Conservation (phyloP, 2,888 invertebrate genomes). For the Epirrhoe tristata region DNA sequence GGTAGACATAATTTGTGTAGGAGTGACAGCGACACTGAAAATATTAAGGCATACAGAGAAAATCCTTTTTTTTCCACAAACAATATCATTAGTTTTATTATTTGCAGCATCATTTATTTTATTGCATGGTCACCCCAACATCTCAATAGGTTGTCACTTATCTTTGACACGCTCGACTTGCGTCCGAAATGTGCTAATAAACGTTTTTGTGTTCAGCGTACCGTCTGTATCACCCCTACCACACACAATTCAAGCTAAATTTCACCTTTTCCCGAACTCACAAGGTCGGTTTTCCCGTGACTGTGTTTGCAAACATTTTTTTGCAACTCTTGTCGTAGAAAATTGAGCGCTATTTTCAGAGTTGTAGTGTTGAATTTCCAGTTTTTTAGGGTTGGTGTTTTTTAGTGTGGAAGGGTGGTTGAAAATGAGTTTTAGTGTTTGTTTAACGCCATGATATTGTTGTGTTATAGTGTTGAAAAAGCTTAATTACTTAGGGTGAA, state of each 20-base stretch:
- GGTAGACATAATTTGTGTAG: no score
- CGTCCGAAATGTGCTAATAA: slow-evolving; percentile 76
- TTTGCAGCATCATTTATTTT: slow-evolving; percentile 2
- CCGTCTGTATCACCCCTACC: slow-evolving; percentile 54
- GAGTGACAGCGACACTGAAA: no score
- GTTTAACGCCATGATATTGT: slow-evolving; percentile 56
- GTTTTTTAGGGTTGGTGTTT: slow-evolving; percentile 3
- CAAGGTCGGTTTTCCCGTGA: slow-evolving; percentile 15
- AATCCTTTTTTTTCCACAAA: background rate
- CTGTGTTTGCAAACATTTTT: slow-evolving; percentile 17
- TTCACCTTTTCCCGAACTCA: slow-evolving; percentile 25
- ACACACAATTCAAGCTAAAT: slow-evolving; percentile 35
- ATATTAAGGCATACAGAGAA: no score
- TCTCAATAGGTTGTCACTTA: slow-evolving; percentile 77
- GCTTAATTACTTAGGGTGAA: slow-evolving; percentile 32
- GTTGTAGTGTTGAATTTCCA: slow-evolving; percentile 14
- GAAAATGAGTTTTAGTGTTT: slow-evolving; percentile 59
- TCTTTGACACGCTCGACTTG: slow-evolving; percentile 72
- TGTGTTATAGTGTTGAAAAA: slow-evolving; percentile 44
- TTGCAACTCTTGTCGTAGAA: background rate
- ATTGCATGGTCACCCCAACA: slow-evolving; percentile 52
- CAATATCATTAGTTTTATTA: background rate
- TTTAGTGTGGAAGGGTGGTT: slow-evolving; percentile 45
- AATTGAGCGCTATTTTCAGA: slow-evolving; percentile 8
- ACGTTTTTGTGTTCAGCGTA: slow-evolving; percentile 68